Conservation (phyloP, 2,113 vertebrate genomes). For the Ciconia stormi region DNA sequence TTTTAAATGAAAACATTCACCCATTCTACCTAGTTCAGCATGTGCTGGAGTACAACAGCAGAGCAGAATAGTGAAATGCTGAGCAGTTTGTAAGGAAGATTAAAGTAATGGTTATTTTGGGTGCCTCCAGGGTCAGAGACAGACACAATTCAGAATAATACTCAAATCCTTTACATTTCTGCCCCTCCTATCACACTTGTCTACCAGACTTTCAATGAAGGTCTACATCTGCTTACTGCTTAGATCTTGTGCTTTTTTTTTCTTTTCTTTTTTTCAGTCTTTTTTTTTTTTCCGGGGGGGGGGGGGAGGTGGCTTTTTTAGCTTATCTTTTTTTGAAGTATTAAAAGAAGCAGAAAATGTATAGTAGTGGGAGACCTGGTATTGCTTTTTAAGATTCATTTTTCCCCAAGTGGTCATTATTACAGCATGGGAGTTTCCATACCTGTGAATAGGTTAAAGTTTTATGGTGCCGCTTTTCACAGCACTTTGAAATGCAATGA, state of each 20-base stretch:
- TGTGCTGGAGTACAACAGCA: not conserved
- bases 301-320: not conserved
- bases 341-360: not conserved
- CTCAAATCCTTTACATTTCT: not conserved
- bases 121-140: not conserved
- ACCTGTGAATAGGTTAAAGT: constrained; percentile 39
- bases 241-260: not conserved
- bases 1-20: not conserved
- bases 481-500: constrained; percentile 56
- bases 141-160: not conserved
- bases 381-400: constrained; percentile 12
- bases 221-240: not conserved
- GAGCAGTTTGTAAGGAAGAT: not conserved
- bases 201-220: not conserved
- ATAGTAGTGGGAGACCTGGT: not conserved
- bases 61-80: not conserved
- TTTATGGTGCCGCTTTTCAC: constrained; percentile 39
- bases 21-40: not conserved
- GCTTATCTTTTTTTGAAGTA: not conserved
- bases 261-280: rapidly evolving
- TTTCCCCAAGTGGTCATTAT: constrained; percentile 22
- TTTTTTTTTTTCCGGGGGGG: rapidly evolving
- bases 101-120: not conserved
- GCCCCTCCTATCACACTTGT: not conserved
- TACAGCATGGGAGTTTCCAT: constrained; percentile 19